Evolutionary conservation across 2,797 vertebrate species (phyloP).

Genomic region (Gymnoscopelus braueri): DNA sequence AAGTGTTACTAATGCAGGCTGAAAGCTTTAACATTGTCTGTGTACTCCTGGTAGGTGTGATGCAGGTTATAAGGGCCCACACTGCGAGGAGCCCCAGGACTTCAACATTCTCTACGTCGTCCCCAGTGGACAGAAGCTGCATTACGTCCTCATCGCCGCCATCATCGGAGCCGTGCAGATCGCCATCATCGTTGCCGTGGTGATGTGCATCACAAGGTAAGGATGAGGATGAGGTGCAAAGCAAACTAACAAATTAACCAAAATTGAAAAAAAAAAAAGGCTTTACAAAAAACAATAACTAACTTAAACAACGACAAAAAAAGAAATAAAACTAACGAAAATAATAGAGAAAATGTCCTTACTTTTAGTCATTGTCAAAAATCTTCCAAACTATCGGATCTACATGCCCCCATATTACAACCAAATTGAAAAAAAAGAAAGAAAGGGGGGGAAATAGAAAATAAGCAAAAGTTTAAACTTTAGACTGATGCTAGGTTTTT

Average conservation of each 20-base stretch:
- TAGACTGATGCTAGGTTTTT: no score
- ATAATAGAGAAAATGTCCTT: no score
- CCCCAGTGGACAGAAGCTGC: conserved; percentile 95
- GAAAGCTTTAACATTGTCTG: no score
- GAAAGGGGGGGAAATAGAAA: no score
- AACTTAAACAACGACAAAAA: no score
- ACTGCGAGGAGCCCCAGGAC: conserved; percentile 92
- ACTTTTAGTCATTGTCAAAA: neutral
- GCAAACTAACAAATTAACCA: neutral
- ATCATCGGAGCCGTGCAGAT: conserved; percentile 97
- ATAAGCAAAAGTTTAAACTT: no score
- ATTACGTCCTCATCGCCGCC: conserved; percentile 94
- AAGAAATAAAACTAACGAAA: no score
- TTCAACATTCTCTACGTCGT: conserved; percentile 97
- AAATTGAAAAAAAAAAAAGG: neutral
- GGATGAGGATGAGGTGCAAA: conserved; percentile 21
- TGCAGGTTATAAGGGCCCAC: conserved; percentile 90
- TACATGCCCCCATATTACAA: no score
- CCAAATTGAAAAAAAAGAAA: no score
- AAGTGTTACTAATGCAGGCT: no score
- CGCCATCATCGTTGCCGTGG: conserved; percentile 94
- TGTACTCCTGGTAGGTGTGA: conserved; percentile 75
- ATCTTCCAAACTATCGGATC: no score
- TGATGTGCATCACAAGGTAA: conserved; percentile 97
- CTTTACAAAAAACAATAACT: neutral